Evolutionary conservation across 2,888 invertebrate genomes (phyloP).

Genomic region (Callosobruchus maculatus): DNA sequence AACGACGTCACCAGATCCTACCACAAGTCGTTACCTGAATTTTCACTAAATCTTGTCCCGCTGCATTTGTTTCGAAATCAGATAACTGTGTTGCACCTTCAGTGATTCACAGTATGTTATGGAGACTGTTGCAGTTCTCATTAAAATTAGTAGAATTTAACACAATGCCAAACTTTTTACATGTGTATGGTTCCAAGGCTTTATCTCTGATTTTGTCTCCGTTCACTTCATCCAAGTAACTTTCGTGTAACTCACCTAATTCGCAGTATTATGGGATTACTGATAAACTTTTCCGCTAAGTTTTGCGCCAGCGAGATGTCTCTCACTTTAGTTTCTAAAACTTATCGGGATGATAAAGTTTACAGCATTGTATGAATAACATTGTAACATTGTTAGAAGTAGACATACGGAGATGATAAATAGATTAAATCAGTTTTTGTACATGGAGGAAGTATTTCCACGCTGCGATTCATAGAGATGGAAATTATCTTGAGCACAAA

Average conservation of each 20-base stretch:
- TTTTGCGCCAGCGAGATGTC: background rate
- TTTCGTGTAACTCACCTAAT: background rate
- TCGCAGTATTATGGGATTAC: background rate
- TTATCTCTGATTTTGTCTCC: background rate
- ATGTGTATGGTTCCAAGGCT: background rate
- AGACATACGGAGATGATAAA: background rate
- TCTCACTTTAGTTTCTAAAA: background rate
- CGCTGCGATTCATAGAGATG: background rate
- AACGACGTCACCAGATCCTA: too few relatives aligned
- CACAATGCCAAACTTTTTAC: background rate
- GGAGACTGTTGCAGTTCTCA: too few relatives aligned
- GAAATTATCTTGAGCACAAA: too few relatives aligned
- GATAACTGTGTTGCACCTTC: too few relatives aligned
- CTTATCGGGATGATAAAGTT: background rate
- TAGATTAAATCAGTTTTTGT: background rate
- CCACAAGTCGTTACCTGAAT: too few relatives aligned
- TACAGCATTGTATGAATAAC: background rate
- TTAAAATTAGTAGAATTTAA: background rate
- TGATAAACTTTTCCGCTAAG: background rate
- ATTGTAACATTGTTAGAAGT: background rate
- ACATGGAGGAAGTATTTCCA: background rate
- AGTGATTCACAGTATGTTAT: too few relatives aligned
- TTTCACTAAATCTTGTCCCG: too few relatives aligned
- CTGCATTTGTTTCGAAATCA: too few relatives aligned
- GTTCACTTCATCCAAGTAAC: background rate